Evolutionary conservation across 2,113 vertebrate genomes (phyloP).

Genomic region (Hystrix brachyura): DNA sequence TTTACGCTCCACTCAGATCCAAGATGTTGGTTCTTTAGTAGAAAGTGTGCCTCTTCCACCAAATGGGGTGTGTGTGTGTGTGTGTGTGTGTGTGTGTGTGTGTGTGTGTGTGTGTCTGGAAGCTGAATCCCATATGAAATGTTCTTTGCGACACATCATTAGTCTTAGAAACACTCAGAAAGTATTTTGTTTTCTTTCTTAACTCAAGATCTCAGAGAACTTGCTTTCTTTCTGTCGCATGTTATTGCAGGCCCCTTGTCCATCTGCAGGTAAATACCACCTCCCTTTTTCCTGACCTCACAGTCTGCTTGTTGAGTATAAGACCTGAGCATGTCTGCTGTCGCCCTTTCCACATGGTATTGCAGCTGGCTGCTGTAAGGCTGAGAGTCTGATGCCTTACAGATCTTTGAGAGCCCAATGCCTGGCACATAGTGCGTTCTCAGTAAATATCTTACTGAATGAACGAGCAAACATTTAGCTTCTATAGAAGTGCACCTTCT

Average conservation of each 20-base stretch:
- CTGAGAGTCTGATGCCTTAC: not conserved
- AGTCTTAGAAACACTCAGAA: slow-evolving; percentile 26
- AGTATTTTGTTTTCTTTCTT: not conserved
- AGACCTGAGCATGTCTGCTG: not conserved
- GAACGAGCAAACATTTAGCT: not conserved
- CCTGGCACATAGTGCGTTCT: not conserved
- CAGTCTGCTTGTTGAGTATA: not conserved
- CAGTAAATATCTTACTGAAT: not conserved
- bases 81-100: not conserved
- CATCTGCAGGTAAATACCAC: not conserved
- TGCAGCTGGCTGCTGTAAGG: not conserved
- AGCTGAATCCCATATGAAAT: not conserved
- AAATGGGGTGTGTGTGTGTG: not conserved
- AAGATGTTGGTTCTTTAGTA: not conserved
- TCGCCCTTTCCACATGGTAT: not conserved
- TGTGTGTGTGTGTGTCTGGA: not conserved
- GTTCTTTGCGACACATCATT: not conserved
- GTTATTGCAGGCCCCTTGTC: not conserved
- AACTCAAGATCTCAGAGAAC: not conserved
- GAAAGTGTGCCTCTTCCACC: slow-evolving; percentile 18
- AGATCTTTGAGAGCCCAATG: not conserved
- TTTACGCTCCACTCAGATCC: not conserved
- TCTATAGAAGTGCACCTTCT: slow-evolving; percentile 38
- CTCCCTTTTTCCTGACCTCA: not conserved
- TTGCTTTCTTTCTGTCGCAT: not conserved